Base-by-base conservation (phyloP, 64 coral and sea anemone species). In the Porites lutea region DNA sequence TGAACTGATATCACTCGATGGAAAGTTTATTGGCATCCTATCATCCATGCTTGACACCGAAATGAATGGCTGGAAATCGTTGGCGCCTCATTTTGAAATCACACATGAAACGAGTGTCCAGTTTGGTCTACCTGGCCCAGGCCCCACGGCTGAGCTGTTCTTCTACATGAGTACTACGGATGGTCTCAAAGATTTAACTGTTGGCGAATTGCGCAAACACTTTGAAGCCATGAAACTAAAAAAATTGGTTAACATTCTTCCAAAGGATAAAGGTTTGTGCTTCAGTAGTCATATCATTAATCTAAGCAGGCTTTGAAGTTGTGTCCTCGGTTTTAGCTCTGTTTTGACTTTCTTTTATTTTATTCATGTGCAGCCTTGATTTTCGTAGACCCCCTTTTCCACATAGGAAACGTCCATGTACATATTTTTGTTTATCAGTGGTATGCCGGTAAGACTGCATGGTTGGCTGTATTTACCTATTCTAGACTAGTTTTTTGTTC, bases 21-120 rank as follows among this genome's bases (percentile, higher is more conserved):
- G 69, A 58, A 64, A 57, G 14, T 75, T 88, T 5, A 58, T 88
- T 88, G 49, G 47, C 7, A 16, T 88, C 7, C 43, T 88, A 0
- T 74, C 68, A n/a, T 6, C 86, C 51, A 73, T 63, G 52, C 86
- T 88, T 21, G 86, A 88, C 10, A 75, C 16, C 3, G 57, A 76
- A 57, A 75, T 88, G 58, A 71, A 71, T 16, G 64, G 44, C 73
- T 88, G 86, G 86, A 74, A 16, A 72, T 88, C 86, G 27, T n/a
- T 88, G 22, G 86, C 86, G 48, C 37, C 57, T 20, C 65, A 88
- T 52, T 76, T 88, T 88, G 86, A 52, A 10, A 74, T 88, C 10
- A 74, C 6, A 88, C 57, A 88, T 49, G 21, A 88, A 59, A 19
- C 12, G 7, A 20, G 57, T 21, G 86, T 75, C 2, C 51, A 73